Evolutionary conservation across 2,888 invertebrate genomes (phyloP), one percentile per base, ranked within the genome.

Genomic region (Hydrotaea diabolus): DNA sequence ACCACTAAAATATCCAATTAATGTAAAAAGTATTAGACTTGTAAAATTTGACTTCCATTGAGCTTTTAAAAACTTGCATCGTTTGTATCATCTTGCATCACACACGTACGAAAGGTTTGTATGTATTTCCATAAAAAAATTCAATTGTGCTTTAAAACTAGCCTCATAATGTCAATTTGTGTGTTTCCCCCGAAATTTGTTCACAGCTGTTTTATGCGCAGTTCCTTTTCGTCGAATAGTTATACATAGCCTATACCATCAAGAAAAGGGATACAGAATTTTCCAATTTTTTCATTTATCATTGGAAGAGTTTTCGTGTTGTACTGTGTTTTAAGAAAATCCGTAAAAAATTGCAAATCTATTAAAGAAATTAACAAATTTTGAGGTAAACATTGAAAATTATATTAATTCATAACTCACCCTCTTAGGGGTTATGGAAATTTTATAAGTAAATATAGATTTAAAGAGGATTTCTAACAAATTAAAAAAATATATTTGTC

Each of bases 311-410:
- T 88, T 89, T 88, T 89, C 85, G 88, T 87, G 88, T 88, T 87
- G 88, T 87, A 79, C 88, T 88, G 88, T 87, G 88, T 88, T 87
- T 87, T 86, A 80, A 78, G 86, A 72, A 88, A 89, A 90, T 87
- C 87, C 82, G 88, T 91, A 90, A 90, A 91, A 91, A 91, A 91
- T 91, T 91, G 91, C 91, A 91, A 90, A 91, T 91, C 88, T 91
- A 89, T 91, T 91, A 87, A 91, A 91, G 87, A 91, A 91, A 91
- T 89, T 91, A 87, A 90, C 90, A 87, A 91, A 88, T 90, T 91
- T 91, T 89, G 91, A 91, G 91, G 91, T 91, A 88, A 90, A 78
- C 79, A 77, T 57, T 75, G n/a, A 0, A 39, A 75, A 85, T 87
- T 49, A 62, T 11, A 0, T 15, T 39, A 73, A 71, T 5, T 59